phyloP scores from a whole-genome alignment of 2,113 vertebrate species.

The Hoplias malabaricus region DNA sequence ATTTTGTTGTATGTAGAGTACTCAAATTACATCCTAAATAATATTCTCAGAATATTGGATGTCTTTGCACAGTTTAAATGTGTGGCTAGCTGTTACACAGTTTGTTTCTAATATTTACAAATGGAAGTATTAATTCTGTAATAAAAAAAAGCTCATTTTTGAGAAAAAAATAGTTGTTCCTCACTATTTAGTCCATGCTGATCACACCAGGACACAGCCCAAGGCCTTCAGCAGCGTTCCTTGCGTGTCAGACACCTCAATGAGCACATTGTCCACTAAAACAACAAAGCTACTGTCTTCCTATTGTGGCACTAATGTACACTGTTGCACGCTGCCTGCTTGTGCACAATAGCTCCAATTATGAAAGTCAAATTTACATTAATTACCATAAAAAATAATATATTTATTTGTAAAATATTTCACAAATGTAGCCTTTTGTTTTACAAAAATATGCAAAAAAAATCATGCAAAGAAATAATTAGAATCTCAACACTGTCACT shows the following conservation, averaged over 20 bases:
- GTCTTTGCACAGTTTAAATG: background rate
- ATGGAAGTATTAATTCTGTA: background rate
- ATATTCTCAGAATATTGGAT: background rate
- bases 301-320: background rate
- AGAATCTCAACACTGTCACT: no score
- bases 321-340: background rate
- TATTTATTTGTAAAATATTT: background rate
- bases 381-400: background rate
- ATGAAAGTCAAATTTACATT: background rate
- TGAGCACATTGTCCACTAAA: slow-evolving; percentile 17
- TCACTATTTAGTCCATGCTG: background rate
- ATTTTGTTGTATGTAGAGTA: background rate
- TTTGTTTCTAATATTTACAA: background rate
- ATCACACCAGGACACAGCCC: background rate
- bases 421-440: background rate
- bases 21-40: background rate
- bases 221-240: background rate
- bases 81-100: background rate
- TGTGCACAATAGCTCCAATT: background rate
- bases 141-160: background rate
- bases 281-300: slow-evolving; percentile 33
- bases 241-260: background rate
- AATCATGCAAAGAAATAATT: no score
- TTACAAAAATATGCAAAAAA: no score
- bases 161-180: background rate